A percentile compares a stretch with the other conserved stretches of the same genome.
Evolutionary conservation across 2,888 invertebrate genomes (phyloP).

Genomic region (Aphodius sticticus): DNA sequence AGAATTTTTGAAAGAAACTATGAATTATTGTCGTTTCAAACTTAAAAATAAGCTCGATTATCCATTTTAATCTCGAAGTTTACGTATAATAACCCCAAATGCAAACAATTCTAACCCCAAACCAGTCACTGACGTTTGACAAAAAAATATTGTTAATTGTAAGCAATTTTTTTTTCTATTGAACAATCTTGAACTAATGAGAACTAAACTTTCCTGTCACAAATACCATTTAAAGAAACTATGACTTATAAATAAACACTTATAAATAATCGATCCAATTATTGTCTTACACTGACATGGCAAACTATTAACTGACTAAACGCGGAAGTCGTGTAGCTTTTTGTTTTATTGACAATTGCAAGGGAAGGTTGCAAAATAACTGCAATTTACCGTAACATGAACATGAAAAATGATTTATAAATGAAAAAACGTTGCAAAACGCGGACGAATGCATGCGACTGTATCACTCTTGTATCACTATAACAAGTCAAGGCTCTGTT

Average conservation of each 20-base stretch:
- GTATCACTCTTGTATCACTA: too few species aligned
- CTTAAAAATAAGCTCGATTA: too few species aligned
- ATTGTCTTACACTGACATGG: not conserved
- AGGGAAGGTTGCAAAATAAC: not conserved
- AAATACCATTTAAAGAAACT: too few species aligned
- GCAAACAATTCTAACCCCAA: too few species aligned
- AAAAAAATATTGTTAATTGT: too few species aligned
- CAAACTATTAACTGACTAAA: not conserved
- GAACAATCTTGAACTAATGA: too few species aligned
- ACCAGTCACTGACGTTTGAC: too few species aligned
- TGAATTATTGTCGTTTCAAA: too few species aligned
- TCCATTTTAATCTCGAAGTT: too few species aligned
- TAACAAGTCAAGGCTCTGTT: not conserved
- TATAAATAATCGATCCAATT: not conserved
- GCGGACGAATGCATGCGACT: not conserved
- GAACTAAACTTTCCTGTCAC: too few species aligned
- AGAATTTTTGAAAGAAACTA: too few species aligned
- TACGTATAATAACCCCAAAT: not conserved
- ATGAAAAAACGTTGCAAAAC: not conserved
- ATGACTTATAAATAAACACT: too few species aligned
- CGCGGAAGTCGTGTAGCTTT: not conserved
- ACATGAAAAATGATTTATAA: not conserved
- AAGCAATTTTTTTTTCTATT: not conserved
- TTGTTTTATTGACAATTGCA: not conserved
- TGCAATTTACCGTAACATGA: not conserved